Evolutionary conservation across 1,140 invertebrate species (phyloP), one percentile per base, ranked within the genome.

Genomic region (Bombus waltoni): DNA sequence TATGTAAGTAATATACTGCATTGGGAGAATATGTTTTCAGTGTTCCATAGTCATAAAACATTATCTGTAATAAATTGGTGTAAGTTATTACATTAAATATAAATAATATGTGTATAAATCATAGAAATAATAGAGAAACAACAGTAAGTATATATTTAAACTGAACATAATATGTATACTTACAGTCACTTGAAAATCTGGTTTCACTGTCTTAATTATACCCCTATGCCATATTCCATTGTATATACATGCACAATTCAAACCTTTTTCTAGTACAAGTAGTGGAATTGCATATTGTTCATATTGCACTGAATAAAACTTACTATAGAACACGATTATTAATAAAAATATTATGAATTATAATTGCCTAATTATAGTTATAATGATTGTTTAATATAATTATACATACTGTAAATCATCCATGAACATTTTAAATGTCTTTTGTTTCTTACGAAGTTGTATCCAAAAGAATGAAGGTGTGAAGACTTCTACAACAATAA

Each of bases 31-130:
- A 92, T 10, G 91, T 87, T 75, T 93, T 91, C 0, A 94, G 38
- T 13, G 95, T 95, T 2, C 95, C 95, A 75, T 91, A 95, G 70
- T 95, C 95, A 74, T 95, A 95, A 83, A 95, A 95, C 18, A 93
- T 62, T 47, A 95, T 79, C 95, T 95, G 70, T 62, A 90, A 89
- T 62, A 88, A 82, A 79, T 70, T 18, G 9, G 28, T 68, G 88
- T 59, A 68, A 75, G 57, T 74, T 73, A 83, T 74, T 53, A 38
- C 13, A 70, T 66, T 15, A 65, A 70, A 74, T 70, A 72, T 71
- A 73, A 32, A 70, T 71, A 73, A 81, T 53, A 53, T 53, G 47
- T 53, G 18, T 8, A 53, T 53, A 53, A 22, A 22, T 53, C 47
- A 53, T 53, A 53, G 6, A 5, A 53, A 53, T 53, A 53, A 8